phyloP scores from a whole-genome alignment of 2,113 vertebrate genomes.

The Formicarius rufipectus region DNA sequence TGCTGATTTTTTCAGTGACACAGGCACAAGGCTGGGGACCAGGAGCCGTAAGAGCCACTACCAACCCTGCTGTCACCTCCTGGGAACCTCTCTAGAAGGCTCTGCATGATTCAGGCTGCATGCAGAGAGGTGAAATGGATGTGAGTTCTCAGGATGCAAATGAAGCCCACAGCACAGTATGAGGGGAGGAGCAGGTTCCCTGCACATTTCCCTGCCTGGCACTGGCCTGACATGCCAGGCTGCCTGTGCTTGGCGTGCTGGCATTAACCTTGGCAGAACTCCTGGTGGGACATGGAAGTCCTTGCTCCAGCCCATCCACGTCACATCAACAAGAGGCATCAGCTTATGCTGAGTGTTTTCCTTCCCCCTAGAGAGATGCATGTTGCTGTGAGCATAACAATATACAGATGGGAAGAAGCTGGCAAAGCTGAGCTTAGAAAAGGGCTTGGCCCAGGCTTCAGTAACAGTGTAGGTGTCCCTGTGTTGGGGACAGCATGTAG shows the following conservation, averaged over 20 bases:
- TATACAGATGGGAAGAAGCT: background rate
- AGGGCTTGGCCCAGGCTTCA: background rate
- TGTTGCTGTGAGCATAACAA: background rate
- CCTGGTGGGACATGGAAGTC: rapidly evolving
- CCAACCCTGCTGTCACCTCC: background rate
- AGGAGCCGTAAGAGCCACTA: rapidly evolving
- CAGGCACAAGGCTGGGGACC: background rate
- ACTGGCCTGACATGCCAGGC: background rate
- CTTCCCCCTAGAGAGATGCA: background rate
- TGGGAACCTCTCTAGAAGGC: background rate
- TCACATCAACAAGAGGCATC: background rate
- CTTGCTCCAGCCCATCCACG: background rate
- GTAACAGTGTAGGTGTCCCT: background rate
- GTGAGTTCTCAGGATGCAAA: background rate
- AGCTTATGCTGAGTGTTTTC: background rate
- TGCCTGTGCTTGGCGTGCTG: too few species aligned
- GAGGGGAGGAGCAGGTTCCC: background rate
- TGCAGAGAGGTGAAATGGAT: background rate
- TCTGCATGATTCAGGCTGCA: rapidly evolving
- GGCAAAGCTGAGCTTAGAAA: background rate
- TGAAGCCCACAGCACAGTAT: background rate
- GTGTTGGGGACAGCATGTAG: rapidly evolving
- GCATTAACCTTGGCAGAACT: background rate
- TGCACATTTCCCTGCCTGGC: background rate
- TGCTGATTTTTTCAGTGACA: background rate